A percentile compares a stretch with the other conserved stretches of the same genome.
These are phyloP conservation scores for Epistrophe eligans DNA, from an alignment of 2,888 invertebrate species.

Conservation along the genomic window DNA sequence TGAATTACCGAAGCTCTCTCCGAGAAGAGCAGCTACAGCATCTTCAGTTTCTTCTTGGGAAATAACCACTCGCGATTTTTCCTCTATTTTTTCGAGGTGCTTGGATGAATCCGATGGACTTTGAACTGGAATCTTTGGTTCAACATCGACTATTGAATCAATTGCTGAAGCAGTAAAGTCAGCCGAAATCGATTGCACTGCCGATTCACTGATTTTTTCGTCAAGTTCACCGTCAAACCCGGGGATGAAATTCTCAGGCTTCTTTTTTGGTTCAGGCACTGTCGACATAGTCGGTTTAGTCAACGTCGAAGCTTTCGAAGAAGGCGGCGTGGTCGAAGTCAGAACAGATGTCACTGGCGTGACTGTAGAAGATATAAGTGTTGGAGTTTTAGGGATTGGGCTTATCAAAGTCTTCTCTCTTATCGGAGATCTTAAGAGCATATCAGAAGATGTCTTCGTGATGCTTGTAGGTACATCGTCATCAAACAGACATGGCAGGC, in stretches of 20 bases:
- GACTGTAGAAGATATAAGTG: constrained; percentile 77
- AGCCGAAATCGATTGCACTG: constrained; percentile 91
- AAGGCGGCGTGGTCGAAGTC: constrained; percentile 58
- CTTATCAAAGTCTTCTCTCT: constrained; percentile 84
- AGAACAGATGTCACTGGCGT: constrained; percentile 71
- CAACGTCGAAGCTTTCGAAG: constrained; percentile 54
- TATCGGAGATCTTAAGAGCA: constrained; percentile 80
- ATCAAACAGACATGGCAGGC: constrained; percentile 86
- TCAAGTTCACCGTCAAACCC: constrained; percentile 89
- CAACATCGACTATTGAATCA: constrained; percentile 81
- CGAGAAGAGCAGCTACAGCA: constrained; percentile 94
- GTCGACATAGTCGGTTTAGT: constrained; percentile 79
- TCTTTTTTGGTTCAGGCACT: constrained; percentile 81
- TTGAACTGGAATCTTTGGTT: constrained; percentile 82
- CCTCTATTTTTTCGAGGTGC: constrained; percentile 86
- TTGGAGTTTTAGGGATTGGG: constrained; percentile 86
- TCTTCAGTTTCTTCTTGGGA: constrained; percentile 97
- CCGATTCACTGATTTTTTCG: constrained; percentile 90
- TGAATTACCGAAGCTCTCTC: constrained; percentile 92
- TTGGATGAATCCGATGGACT: constrained; percentile 83
- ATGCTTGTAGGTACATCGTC: constrained; percentile 85
- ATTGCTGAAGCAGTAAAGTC: constrained; percentile 83
- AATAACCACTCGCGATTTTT: constrained; percentile 92
- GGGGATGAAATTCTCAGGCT: constrained; percentile 87
- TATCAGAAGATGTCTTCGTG: constrained; percentile 77